Conservation (phyloP, 2,113 vertebrate species). For the Psettodes erumei region DNA sequence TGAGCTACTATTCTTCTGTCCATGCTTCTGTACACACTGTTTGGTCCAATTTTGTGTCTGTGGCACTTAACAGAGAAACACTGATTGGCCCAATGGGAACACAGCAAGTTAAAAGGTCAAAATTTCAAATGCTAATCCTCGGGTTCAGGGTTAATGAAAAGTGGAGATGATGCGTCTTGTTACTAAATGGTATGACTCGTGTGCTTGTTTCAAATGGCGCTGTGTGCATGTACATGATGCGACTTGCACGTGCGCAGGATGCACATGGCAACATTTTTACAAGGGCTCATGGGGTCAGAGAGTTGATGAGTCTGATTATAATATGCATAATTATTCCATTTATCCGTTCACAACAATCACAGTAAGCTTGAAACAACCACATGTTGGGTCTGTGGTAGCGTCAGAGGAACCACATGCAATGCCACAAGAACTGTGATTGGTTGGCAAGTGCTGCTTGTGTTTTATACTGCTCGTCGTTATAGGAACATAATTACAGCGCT, state of each 20-base stretch:
- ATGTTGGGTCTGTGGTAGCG: too few relatives aligned
- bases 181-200: conserved; percentile 50
- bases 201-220: conserved; percentile 29
- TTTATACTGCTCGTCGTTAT: too few relatives aligned
- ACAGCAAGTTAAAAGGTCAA: conserved; percentile 71
- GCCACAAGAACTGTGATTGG: too few relatives aligned
- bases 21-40: neutral
- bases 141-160: conserved; percentile 67
- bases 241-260: conserved; percentile 12
- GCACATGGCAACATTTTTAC: conserved; percentile 32
- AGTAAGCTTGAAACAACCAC: neutral
- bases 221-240: conserved; percentile 5
- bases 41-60: conserved; percentile 26
- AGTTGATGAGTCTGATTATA: conserved; percentile 63
- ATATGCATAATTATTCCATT: conserved; percentile 53
- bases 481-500: too few relatives aligned
- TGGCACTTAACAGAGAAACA: conserved; percentile 58
- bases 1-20: neutral
- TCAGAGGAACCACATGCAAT: too few relatives aligned
- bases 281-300: conserved; percentile 49
- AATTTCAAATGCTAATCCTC: conserved; percentile 51
- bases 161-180: conserved; percentile 56
- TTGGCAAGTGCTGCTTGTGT: too few relatives aligned
- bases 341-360: conserved; percentile 20
- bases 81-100: conserved; percentile 67